phyloP scores from a whole-genome alignment of 2,797 vertebrate genomes.

The Syndactyla subalaris region DNA sequence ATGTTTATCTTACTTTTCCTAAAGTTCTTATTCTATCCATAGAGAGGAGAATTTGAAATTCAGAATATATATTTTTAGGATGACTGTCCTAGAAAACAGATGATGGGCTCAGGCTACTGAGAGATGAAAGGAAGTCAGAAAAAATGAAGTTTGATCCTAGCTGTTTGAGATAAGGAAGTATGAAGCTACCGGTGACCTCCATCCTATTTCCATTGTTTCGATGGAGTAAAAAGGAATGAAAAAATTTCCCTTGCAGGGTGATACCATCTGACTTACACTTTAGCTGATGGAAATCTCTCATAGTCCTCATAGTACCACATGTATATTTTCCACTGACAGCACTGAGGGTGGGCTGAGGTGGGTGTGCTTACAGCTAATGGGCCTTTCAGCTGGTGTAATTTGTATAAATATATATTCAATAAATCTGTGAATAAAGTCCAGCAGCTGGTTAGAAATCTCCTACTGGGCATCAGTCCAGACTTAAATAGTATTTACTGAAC shows the following conservation, averaged over 20 bases:
- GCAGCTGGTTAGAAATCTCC: constrained; percentile 18
- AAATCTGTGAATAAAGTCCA: constrained; percentile 31
- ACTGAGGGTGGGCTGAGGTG: not conserved
- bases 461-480: constrained; percentile 9
- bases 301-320: not conserved
- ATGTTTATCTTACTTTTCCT: not conserved
- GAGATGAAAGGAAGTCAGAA: not conserved
- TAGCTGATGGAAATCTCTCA: not conserved
- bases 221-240: not conserved
- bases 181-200: not conserved
- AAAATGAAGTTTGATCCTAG: not conserved
- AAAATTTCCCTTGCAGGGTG: not conserved
- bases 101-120: not conserved
- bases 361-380: not conserved
- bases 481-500: constrained; percentile 13
- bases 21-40: not conserved
- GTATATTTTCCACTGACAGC: not conserved
- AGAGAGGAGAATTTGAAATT: not conserved
- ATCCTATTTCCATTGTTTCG: not conserved
- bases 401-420: constrained; percentile 20
- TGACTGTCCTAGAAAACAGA: not conserved
- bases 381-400: constrained; percentile 5
- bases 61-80: not conserved
- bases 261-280: not conserved
- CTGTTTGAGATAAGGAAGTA: not conserved